These are phyloP conservation scores for Cataglyphis hispanica DNA, from an alignment of 1,140 invertebrate genomes.

Conservation along the genomic window DNA sequence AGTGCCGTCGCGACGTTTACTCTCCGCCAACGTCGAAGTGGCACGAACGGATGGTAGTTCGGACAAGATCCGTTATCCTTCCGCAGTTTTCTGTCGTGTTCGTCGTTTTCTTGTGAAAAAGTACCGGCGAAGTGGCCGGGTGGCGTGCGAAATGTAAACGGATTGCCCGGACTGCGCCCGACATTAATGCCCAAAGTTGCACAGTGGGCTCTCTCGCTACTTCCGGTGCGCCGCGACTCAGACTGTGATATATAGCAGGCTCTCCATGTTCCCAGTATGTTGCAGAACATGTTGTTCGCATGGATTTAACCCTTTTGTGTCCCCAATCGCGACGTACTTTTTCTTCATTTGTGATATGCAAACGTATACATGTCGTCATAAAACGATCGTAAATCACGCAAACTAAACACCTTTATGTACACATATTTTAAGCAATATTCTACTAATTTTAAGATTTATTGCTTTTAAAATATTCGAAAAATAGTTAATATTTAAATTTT, in stretches of 20 bases:
- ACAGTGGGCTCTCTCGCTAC: constrained; percentile 43
- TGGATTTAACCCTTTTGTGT: constrained; percentile 51
- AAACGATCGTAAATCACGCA: constrained; percentile 1
- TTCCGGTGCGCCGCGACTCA: constrained; percentile 33
- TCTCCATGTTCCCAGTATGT: constrained; percentile 31
- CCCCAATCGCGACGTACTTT: constrained; percentile 22
- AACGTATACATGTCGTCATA: constrained; percentile 10
- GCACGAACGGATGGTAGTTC: constrained; percentile 56
- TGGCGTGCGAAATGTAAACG: constrained; percentile 66
- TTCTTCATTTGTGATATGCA: constrained; percentile 28
- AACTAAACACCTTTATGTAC: background rate
- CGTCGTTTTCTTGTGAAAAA: constrained; percentile 40
- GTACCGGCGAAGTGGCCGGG: constrained; percentile 47
- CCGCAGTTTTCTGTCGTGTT: constrained; percentile 40
- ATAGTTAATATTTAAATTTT: constrained; percentile 25
- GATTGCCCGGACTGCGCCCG: constrained; percentile 60
- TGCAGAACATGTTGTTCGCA: constrained; percentile 43
- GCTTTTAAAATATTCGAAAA: background rate
- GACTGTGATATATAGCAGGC: constrained; percentile 47
- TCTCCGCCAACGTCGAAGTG: constrained; percentile 40
- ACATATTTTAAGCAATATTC: background rate
- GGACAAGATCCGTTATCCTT: constrained; percentile 48
- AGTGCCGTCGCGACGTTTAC: constrained; percentile 45
- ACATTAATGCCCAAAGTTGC: constrained; percentile 70
- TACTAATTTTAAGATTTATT: background rate